Evolutionary conservation across 2,797 vertebrate species (phyloP).

Genomic region (Forpus xanthops): DNA sequence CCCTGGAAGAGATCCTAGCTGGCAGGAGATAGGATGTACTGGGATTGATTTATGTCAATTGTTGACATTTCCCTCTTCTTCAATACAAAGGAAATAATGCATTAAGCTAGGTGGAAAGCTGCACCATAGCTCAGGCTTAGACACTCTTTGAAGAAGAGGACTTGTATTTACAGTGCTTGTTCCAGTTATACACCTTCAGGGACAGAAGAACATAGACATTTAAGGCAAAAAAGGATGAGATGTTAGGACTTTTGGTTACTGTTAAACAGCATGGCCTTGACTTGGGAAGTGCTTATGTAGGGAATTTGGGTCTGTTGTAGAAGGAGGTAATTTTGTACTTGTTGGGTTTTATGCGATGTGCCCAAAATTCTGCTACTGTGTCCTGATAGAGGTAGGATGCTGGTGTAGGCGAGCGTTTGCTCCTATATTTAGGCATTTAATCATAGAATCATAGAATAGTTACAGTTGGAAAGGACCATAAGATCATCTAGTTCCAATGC

Average conservation of each 20-base stretch:
- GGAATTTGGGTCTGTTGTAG: not conserved
- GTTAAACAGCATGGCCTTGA: not conserved
- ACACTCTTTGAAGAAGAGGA: not conserved
- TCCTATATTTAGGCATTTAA: not conserved
- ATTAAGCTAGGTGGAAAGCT: not conserved
- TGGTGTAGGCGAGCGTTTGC: not conserved
- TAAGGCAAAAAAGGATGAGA: not conserved
- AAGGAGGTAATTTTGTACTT: not conserved
- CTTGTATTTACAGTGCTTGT: not conserved
- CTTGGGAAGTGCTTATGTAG: not conserved
- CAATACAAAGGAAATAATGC: not conserved
- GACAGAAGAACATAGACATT: not conserved
- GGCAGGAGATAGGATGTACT: not conserved
- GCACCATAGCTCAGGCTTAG: not conserved
- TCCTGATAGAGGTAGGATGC: not conserved
- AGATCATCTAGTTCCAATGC: too few species aligned
- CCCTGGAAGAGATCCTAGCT: not conserved
- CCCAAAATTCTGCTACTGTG: not conserved
- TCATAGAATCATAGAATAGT: too few species aligned
- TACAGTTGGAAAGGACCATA: too few species aligned
- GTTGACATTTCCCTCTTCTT: not conserved
- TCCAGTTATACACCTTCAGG: not conserved
- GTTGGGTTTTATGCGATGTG: fast-evolving
- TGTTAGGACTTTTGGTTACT: not conserved
- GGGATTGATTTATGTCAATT: not conserved